A percentile compares a stretch with the other conserved stretches of the same genome.
Conservation (phyloP, 35 echinoderm and acorn worm genomes). For the Ophiothrix spiculata region DNA sequence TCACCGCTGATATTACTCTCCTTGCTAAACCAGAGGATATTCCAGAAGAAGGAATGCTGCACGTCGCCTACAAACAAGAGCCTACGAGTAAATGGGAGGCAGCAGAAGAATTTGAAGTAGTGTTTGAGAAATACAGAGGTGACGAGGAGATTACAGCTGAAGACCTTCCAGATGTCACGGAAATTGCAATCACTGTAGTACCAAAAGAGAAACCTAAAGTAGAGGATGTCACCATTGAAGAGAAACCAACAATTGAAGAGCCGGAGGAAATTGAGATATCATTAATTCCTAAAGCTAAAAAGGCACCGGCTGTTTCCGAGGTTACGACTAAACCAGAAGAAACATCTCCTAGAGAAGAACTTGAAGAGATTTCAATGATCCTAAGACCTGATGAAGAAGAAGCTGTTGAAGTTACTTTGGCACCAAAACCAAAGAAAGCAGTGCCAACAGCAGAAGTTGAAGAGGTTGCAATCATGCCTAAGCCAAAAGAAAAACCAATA, state of each 20-base stretch:
- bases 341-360: neutral
- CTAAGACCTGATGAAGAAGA: neutral
- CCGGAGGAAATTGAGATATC: neutral
- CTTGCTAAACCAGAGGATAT: neutral
- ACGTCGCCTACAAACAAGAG: neutral
- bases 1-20: slow-evolving; percentile 6
- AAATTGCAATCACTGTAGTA: neutral
- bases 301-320: neutral
- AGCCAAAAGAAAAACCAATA: neutral
- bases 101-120: neutral
- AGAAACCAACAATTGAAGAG: neutral
- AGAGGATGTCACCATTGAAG: neutral
- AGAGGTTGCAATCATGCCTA: neutral
- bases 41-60: neutral
- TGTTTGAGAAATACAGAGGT: neutral
- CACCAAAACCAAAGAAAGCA: neutral
- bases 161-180: neutral
- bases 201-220: neutral
- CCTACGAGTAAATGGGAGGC: neutral
- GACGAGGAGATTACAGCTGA: neutral
- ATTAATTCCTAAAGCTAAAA: no score
- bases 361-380: neutral
- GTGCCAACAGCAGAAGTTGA: neutral
- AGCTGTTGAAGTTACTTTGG: neutral
- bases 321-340: neutral